Evolutionary conservation across 2,888 invertebrate genomes (phyloP).

Genomic region (Mantis religiosa): DNA sequence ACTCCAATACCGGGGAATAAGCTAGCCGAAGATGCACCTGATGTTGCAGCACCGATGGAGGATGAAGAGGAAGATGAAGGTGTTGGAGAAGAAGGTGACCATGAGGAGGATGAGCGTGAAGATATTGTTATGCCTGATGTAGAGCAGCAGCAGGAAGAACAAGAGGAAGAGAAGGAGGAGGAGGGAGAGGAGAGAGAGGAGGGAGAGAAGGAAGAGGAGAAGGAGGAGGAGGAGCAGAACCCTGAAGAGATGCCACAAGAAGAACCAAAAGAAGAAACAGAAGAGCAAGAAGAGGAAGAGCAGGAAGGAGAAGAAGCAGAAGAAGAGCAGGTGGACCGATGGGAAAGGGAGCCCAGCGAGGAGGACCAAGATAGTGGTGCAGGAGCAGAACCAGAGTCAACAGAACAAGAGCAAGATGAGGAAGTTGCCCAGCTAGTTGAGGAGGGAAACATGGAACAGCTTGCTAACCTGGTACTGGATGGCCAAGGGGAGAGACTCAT

Average conservation of each 20-base stretch:
- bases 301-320: constrained; percentile 31
- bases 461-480: constrained; percentile 82
- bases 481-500: constrained; percentile 79
- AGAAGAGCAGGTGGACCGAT: constrained; percentile 25
- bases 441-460: constrained; percentile 79
- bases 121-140: not conserved
- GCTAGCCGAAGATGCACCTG: not conserved
- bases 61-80: constrained; percentile 29
- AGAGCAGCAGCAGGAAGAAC: constrained; percentile 19
- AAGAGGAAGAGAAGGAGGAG: not conserved
- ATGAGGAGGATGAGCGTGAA: constrained; percentile 14
- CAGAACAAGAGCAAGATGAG: constrained; percentile 46
- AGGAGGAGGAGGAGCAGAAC: not conserved
- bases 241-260: too few species aligned
- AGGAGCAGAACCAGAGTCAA: not conserved
- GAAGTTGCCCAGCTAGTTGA: constrained; percentile 65
- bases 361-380: constrained; percentile 17
- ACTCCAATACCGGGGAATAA: not conserved
- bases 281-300: constrained; percentile 1
- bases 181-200: too few species aligned
- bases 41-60: not conserved
- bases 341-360: constrained; percentile 14
- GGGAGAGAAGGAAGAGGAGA: constrained; percentile 18
- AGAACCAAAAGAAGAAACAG: constrained; percentile 23
- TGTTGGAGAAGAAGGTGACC: constrained; percentile 21